Base-by-base conservation (phyloP, 2,888 invertebrate genomes). In the Nomada goodeniana region DNA sequence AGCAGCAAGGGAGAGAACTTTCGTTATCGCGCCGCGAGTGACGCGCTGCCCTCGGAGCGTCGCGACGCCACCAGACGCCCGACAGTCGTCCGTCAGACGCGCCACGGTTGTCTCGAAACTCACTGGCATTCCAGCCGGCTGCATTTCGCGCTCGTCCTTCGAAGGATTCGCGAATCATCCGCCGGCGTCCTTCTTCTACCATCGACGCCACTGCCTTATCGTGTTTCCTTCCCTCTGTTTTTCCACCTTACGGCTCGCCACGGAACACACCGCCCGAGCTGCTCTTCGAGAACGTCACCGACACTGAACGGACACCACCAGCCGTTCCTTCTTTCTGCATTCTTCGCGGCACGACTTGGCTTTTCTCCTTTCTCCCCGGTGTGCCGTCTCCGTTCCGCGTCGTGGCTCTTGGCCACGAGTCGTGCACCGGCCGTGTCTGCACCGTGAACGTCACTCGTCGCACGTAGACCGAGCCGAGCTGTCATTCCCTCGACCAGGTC, bases 81-180 rank as follows among this genome's bases (percentile, higher is more conserved):
- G 90, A 89, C 89, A 92, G 92, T 92, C 92, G 88, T 91, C 91
- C 90, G 89, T 90, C 89, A 90, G 90, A 91, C 91, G 92, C 90
- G 92, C 90, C 89, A 89, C 90, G 89, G 89, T 91, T 90, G 80
- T 83, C 85, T 85, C 76, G 36, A 64, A 71, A 67, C 74, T 64
- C 64, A 72, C 83, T 79, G 75, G 77, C 76, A 70, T 61, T 20
- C 78, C 26, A 57, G 23, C n/a, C 53, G 59, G 57, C 71, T 50
- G 59, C 82, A 80, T 69, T 65, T 64, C 67, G 78, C 79, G 77
- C 79, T 71, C 75, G 81, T 76, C 91, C 91, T 53, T 89, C 93
- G 93, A 92, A 90, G 92, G 88, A 92, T 92, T 92, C 94, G 67
- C 69, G 53, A 57, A 44, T 44, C 50, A 20, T 26, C 55, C 79